These are phyloP conservation scores for Mallateleia sp. DNA, from an alignment of 2,888 invertebrate species.

Conservation along the genomic window DNA sequence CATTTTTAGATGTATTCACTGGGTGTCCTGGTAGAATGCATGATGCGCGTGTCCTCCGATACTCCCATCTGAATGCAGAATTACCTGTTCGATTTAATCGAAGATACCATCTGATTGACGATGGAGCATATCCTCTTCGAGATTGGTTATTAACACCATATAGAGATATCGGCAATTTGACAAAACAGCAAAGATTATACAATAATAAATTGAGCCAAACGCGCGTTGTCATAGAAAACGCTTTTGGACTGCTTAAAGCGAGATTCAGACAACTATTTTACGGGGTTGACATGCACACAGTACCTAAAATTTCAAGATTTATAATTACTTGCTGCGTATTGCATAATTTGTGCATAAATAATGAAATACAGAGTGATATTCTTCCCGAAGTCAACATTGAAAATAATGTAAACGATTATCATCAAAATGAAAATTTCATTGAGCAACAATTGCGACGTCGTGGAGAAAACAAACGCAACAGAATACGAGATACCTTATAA, in stretches of 20 bases:
- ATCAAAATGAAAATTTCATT: slow-evolving; percentile 1
- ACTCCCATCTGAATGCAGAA: no score
- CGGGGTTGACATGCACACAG: slow-evolving; percentile 12
- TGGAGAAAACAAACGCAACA: not conserved
- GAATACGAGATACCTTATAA: not conserved
- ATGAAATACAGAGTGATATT: not conserved
- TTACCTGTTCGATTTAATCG: no score
- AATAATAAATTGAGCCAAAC: not conserved
- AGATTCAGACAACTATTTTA: slow-evolving; percentile 3
- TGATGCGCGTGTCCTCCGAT: no score
- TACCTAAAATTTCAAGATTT: not conserved
- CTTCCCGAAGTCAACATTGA: not conserved
- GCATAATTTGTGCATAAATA: not conserved
- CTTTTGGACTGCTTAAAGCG: not conserved
- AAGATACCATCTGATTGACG: no score
- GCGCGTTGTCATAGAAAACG: slow-evolving; percentile 9
- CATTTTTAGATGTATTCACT: no score
- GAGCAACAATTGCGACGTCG: not conserved
- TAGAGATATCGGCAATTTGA: not conserved
- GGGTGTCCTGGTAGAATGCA: no score
- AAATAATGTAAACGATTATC: not conserved
- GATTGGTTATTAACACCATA: slow-evolving; percentile 12
- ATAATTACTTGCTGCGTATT: not conserved
- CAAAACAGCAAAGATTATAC: not conserved
- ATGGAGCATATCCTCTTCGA: slow-evolving; percentile 17